phyloP scores from a whole-genome alignment of 2,888 invertebrate species.

The Frankliniella intonsa region DNA sequence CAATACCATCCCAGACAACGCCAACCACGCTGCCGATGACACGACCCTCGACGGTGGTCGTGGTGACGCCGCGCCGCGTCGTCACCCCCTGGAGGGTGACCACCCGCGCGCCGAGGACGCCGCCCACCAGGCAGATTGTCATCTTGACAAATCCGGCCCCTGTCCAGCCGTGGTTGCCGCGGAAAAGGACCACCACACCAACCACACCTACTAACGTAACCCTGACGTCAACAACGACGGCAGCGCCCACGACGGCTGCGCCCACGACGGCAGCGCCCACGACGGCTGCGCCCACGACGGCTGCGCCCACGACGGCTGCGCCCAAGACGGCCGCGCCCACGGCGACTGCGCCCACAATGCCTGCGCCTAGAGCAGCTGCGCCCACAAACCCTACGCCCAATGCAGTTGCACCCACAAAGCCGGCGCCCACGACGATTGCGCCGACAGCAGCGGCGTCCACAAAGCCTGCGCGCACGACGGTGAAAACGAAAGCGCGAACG shows the following conservation, averaged over 20 bases:
- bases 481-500: not conserved
- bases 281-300: not conserved
- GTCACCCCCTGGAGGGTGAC: not conserved
- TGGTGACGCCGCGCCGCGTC: not conserved
- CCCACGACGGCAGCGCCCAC: not conserved
- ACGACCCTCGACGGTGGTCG: not conserved
- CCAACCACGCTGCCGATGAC: not conserved
- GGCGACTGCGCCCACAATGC: not conserved
- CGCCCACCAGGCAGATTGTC: not conserved
- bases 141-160: not conserved
- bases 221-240: not conserved
- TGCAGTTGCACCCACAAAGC: not conserved
- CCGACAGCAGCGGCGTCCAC: not conserved
- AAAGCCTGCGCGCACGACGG: not conserved
- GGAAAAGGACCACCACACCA: not conserved
- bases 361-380: not conserved
- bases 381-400: not conserved
- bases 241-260: not conserved
- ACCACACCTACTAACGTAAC: not conserved
- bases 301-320: not conserved
- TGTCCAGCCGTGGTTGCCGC: not conserved
- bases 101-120: not conserved
- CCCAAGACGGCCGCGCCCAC: not conserved
- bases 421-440: not conserved
- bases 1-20: not conserved